Evolutionary conservation across 1,140 invertebrate genomes (phyloP), one percentile per base, ranked within the genome.

Genomic region (Aradophagus sp.): DNA sequence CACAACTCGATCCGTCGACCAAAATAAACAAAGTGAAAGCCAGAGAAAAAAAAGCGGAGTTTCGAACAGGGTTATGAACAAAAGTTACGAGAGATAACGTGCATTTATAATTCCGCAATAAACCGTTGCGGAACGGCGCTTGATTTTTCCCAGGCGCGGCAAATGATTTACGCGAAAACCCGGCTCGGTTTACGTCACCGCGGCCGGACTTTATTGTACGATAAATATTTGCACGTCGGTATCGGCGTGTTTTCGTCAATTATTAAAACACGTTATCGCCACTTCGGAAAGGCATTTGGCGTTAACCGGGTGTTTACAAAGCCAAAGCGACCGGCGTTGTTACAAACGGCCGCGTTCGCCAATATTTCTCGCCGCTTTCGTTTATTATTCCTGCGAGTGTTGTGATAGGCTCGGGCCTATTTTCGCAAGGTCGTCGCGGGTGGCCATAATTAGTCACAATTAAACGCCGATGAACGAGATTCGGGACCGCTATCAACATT

Each of bases 381-480:
- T 55, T 69, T 23, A 69, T 69, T 69, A 62, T 69, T 48, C 53
- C 35, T 69, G 66, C 35, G 56, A 62, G 62, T 55, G 48, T 61
- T 61, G 35, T 56, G 56, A 56, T 50, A 61, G 45, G 55, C 16
- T 16, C 41, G 42, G 20, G 20, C 26, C 56, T 62, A 62, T 69
- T 62, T 55, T 62, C 31, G 7, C 17, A 2, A 2, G 4, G 13
- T 11, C 2, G 15, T 5, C 34, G 45, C 29, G 66, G 61, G 48
- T 69, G 66, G 56, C 26, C 56, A 36, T 50, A 45, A 23, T 61
- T 45, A 50, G n/a, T 56, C 45, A 39, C 38, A 7, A 26, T 26
- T 52, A 38, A 31, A 34, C 31, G 34, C 38, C 31, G 27, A 27
- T 27, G 44, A 27, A 56, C 23, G 34, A 52, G 55, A 59, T 52